These are phyloP conservation scores for Pagetopsis macropterus DNA, from an alignment of 2,797 vertebrate species.

Conservation along the genomic window DNA sequence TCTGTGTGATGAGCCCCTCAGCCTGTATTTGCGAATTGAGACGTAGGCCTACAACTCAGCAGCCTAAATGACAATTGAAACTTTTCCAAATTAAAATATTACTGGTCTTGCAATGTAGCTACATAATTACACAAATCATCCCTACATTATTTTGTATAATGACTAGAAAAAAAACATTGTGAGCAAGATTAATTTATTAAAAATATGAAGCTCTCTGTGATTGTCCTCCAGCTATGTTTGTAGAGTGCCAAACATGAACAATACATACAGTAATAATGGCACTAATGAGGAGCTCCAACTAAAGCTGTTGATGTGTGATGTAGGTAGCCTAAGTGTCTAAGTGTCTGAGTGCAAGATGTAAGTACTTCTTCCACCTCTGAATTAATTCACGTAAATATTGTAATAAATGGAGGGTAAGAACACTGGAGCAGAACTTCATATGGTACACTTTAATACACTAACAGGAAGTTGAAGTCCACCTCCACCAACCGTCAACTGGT, in stretches of 20 bases:
- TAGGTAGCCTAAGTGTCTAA: background rate
- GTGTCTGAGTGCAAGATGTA: too few relatives aligned
- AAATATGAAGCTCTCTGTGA: background rate
- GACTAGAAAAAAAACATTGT: conserved; percentile 5
- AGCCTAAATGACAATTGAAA: background rate
- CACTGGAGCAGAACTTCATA: background rate
- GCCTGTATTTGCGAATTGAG: conserved; percentile 6
- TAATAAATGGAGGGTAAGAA: background rate
- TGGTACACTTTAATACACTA: background rate
- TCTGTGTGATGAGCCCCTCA: conserved; percentile 13
- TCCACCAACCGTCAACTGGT: background rate
- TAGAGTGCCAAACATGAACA: background rate
- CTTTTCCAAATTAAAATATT: conserved; percentile 16
- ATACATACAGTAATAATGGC: too few relatives aligned
- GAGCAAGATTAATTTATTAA: background rate
- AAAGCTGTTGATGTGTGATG: background rate
- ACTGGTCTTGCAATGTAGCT: background rate
- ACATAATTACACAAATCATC: conserved; percentile 7
- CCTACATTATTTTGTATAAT: background rate
- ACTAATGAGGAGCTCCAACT: background rate
- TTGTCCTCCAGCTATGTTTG: background rate
- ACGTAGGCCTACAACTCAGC: background rate
- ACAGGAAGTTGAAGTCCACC: conserved; percentile 7
- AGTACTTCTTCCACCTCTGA: too few relatives aligned
- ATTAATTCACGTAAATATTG: too few relatives aligned